Conservation (phyloP, 2,113 vertebrate species). For the Syrrhaptes paradoxus region DNA sequence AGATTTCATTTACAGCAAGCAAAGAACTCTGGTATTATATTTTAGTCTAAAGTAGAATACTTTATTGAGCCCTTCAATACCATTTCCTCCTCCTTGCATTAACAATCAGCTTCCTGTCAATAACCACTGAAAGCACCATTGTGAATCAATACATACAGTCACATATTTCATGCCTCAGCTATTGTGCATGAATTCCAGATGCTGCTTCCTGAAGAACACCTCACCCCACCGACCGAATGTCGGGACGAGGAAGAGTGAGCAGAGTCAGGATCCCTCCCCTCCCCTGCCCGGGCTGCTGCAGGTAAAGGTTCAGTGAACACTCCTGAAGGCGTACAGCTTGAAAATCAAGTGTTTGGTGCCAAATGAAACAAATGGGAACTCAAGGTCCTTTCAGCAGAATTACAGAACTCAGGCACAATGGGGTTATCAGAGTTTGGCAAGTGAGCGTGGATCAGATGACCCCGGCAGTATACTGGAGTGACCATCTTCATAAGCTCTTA, state of each 20-base stretch:
- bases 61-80: background rate
- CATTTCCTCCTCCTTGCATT: background rate
- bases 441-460: background rate
- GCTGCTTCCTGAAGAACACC: constrained; percentile 24
- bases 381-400: background rate
- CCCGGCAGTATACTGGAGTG: background rate
- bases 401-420: background rate
- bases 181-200: constrained; percentile 15
- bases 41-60: background rate
- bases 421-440: background rate
- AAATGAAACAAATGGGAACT: background rate
- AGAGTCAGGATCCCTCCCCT: background rate
- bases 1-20: background rate
- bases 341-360: background rate
- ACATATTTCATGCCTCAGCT: background rate
- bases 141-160: background rate
- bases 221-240: background rate
- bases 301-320: background rate
- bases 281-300: background rate
- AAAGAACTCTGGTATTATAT: background rate
- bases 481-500: background rate
- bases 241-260: background rate
- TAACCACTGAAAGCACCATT: constrained; percentile 3
- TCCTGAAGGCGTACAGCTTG: background rate
- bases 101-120: constrained; percentile 15